Base-by-base conservation (phyloP, 2,888 invertebrate species). In the Neria commutata region DNA sequence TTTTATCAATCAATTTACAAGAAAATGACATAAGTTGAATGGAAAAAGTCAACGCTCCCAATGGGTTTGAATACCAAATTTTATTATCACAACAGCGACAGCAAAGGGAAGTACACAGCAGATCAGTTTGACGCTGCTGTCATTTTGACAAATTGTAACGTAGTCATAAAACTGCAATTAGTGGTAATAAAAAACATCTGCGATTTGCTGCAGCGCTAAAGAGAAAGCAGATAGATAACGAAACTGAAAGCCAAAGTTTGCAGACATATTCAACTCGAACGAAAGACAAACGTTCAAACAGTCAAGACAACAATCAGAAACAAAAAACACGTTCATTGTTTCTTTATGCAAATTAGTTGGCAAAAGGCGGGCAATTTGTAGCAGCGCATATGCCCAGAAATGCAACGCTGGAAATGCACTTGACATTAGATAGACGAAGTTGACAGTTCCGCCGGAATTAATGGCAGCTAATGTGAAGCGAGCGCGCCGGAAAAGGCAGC, bases 141-240 rank as follows among this genome's bases (percentile, higher is more conserved):
- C n/a, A n/a, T n/a, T n/a, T n/a, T n/a, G n/a, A n/a, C n/a, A n/a
- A n/a, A n/a, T n/a, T 16, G 52, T 17, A 10, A 52, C 23, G 16
- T 11, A 52, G 40, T 61, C 65, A 67, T 73, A 68, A 66, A 73
- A 71, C 60, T 69, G 67, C 71, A 74, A 77, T 77, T 76, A 74
- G 70, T 52, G 59, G 52, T 59, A 61, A 67, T 70, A 63, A 65
- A 68, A 68, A 70, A 69, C 76, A 75, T 69, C 76, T 75, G 75
- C 61, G 47, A 40, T 26, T 53, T 57, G 21, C 19, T 2, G 24
- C 6, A 24, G 21, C 11, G 46, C 10, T 46, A 24, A 25, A 40
- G 23, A 29, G 46, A 54, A 16, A 17, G 6, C 6, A n/a, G n/a
- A n/a, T 11, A 29, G 29, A 29, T 4, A 37, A 37, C 37, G n/a